Evolutionary conservation across 2,888 invertebrate genomes (phyloP).

Genomic region (Trichogramma dendrolimi): DNA sequence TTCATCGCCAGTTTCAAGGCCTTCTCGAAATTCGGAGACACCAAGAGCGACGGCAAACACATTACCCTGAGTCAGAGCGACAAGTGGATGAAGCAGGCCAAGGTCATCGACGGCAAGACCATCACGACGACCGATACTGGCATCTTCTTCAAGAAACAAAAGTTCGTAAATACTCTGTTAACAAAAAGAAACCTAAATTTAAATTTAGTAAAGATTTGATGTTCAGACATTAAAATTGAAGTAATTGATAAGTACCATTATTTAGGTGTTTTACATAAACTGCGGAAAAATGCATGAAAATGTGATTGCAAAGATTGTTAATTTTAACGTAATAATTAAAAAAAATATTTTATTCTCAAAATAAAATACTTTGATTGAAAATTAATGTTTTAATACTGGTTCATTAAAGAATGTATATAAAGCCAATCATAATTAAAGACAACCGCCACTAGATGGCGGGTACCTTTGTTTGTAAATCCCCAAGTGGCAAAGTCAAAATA

Average conservation of each 20-base stretch:
- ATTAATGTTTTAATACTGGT: no score
- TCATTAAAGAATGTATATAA: no score
- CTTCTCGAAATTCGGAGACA: slow-evolving; percentile 84
- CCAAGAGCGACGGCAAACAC: slow-evolving; percentile 77
- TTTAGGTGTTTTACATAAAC: no score
- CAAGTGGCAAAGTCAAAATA: no score
- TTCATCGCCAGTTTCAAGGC: slow-evolving; percentile 60
- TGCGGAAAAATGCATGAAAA: no score
- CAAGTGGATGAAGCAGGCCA: slow-evolving; percentile 92
- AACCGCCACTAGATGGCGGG: no score
- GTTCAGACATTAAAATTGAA: background rate
- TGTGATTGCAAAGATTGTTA: background rate
- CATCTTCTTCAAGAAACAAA: slow-evolving; percentile 84
- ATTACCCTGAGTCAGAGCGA: slow-evolving; percentile 87
- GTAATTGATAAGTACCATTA: no score
- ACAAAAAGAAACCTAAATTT: background rate
- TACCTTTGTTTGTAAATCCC: no score
- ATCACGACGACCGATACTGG: slow-evolving; percentile 88
- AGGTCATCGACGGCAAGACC: slow-evolving; percentile 75
- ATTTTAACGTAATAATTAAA: background rate
- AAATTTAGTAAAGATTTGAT: background rate
- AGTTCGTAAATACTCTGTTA: slow-evolving; percentile 53
- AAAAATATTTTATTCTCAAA: background rate
- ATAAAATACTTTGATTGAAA: no score
- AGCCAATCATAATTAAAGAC: no score